phyloP scores from a whole-genome alignment of 1,140 invertebrate species.

The Glossosoma conforme region DNA sequence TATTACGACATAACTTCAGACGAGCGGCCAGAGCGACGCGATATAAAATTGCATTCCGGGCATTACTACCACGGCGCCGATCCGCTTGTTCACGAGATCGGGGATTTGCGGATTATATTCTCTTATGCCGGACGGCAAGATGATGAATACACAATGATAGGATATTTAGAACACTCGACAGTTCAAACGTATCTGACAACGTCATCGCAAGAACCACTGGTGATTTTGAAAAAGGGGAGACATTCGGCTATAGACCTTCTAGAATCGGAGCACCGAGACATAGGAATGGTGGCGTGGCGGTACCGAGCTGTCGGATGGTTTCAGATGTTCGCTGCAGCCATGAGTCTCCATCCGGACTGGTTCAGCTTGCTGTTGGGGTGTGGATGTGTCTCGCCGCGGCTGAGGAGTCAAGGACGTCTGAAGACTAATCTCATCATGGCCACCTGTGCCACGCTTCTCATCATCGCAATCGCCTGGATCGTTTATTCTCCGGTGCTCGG shows the following conservation, averaged over 20 bases:
- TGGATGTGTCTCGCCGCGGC: conserved; percentile 41
- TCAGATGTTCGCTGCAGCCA: conserved; percentile 47
- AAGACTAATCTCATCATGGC: conserved; percentile 43
- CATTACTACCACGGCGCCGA: conserved; percentile 79
- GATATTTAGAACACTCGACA: conserved; percentile 59
- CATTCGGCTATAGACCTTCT: conserved; percentile 41
- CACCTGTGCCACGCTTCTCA: conserved; percentile 43
- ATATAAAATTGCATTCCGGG: conserved; percentile 81
- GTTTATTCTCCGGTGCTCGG: conserved; percentile 25
- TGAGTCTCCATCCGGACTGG: conserved; percentile 50
- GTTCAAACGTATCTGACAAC: conserved; percentile 64
- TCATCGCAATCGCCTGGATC: conserved; percentile 46
- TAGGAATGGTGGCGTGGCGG: conserved; percentile 44
- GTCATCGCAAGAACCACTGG: conserved; percentile 42
- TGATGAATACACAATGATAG: conserved; percentile 72
- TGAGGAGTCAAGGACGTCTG: conserved; percentile 39
- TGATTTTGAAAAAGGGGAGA: conserved; percentile 43
- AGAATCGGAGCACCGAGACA: conserved; percentile 40
- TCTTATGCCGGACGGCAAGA: conserved; percentile 74
- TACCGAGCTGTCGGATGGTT: conserved; percentile 45
- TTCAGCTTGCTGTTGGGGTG: conserved; percentile 42
- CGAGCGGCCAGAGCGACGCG: conserved; percentile 69
- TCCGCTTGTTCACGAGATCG: conserved; percentile 78
- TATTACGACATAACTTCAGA: conserved; percentile 78
- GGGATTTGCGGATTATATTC: conserved; percentile 78